Evolutionary conservation across 2,888 invertebrate genomes (phyloP).

Genomic region (Dryobotodes eremita): DNA sequence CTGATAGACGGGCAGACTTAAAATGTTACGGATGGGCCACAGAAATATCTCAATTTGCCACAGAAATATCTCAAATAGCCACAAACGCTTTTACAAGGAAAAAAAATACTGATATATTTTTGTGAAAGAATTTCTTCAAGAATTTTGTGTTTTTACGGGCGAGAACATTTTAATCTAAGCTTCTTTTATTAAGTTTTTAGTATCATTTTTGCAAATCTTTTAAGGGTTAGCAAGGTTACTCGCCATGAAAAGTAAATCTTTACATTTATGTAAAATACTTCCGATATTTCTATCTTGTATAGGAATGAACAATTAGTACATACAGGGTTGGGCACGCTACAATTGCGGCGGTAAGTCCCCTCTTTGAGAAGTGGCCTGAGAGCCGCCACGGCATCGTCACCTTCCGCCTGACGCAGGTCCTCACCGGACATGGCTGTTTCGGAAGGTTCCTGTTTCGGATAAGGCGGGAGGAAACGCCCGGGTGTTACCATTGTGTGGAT

Average conservation of each 20-base stretch:
- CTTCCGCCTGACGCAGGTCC: no score
- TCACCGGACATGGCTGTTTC: no score
- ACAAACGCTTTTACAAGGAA: slow-evolving; percentile 22
- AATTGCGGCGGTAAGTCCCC: no score
- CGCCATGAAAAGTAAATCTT: not conserved
- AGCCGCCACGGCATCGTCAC: no score
- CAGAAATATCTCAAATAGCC: slow-evolving; percentile 37
- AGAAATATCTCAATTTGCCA: slow-evolving; percentile 37
- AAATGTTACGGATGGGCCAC: slow-evolving; percentile 20
- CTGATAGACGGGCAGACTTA: slow-evolving; percentile 25
- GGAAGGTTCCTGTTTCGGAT: no score
- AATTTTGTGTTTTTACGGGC: slow-evolving; percentile 15
- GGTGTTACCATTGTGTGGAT: no score
- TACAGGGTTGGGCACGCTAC: no score
- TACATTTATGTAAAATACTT: not conserved
- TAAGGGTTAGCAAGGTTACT: not conserved
- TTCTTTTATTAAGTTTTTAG: slow-evolving; percentile 24
- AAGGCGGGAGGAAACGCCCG: no score
- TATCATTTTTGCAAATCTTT: slow-evolving; percentile 8
- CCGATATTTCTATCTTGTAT: not conserved
- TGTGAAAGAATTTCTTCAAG: slow-evolving; percentile 5
- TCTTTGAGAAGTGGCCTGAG: no score
- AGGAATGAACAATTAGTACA: no score
- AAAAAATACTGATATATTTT: slow-evolving; percentile 11
- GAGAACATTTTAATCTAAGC: slow-evolving; percentile 25